Base-by-base conservation (phyloP, 2,888 invertebrate genomes). In the Brachylomia viminalis region DNA sequence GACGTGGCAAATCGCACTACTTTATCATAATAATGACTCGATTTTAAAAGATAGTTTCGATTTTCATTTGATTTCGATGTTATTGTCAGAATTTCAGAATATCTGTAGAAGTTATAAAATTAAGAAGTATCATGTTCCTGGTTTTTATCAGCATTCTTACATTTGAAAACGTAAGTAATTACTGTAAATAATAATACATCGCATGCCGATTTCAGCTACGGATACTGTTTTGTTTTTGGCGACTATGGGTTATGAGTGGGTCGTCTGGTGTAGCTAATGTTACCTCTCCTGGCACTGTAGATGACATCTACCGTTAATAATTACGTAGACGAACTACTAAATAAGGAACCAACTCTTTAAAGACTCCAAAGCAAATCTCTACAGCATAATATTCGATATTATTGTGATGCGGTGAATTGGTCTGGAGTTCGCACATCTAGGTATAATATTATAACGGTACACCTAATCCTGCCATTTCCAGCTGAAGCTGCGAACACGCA, bases 391-490 rank as follows among this genome's bases (percentile, higher is more conserved):
- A 76, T 5, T n/a, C 13, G 3, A 11, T 52, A 23, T 42, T 38
- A 49, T 23, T 17, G 17, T 30, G n/a, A n/a, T 23, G 8, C 8
- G 23, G 8, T 70, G n/a, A 23, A 45, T 20, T 33, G 45, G 27
- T 38, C 52, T 33, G 30, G 27, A 52, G 45, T 27, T 30, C 3
- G 20, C 42, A 30, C 7, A 66, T 67, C 23, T 45, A n/a, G n/a
- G n/a, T n/a, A 27, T 42, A 45, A 33, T 52, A 58, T 58, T 38
- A 72, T 79, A 56, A 64, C 45, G 52, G 33, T 47, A 23, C 15
- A 17, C 64, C n/a, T 42, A 77, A 81, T 64, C 77, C 66, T 38
- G 65, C 42, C 68, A 49, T 33, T 54, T 6, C 49, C 45, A 49
- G 33, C 56, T 58, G 45, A 27, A 62, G 49, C 78, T 71, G 71